Evolutionary conservation across 2,888 invertebrate species (phyloP), one percentile per base, ranked within the genome.

Genomic region (Cancer borealis): DNA sequence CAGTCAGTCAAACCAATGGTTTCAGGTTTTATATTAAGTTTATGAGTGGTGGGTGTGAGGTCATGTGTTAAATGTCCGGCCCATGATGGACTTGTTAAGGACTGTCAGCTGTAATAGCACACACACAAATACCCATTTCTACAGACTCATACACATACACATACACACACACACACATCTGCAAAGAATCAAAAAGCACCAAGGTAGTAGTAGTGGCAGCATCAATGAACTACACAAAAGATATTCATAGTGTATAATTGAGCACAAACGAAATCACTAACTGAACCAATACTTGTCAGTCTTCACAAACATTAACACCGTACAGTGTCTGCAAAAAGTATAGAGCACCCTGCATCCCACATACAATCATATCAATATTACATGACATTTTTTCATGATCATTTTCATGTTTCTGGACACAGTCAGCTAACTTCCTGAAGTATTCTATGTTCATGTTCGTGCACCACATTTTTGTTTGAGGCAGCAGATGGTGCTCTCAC

Each of bases 211-310:
- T n/a, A 84, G 84, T 1, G 39, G 84, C 30, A 84, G 84, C 84
- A 84, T 84, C 84, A 84, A 30, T 84, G 30, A 84, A 39, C 84
- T 84, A 84, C 39, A 84, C 4, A 39, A 84, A 84, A 84, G 21
- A 14, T 12, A 84, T 39, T 84, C 30, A 3, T 84, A 84, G 84
- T 30, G 26, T 84, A 84, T 84, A 39, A 84, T 84, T 84, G 84
- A 84, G 84, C 84, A 84, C 39, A 84, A 84, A 84, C 39, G 17
- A 39, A 84, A 84, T 84, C 84, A 84, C 84, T 84, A 84, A 39
- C 12, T 30, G 39, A 84, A 30, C 84, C 73, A 73, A 39, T 39
- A 84, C 84, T 39, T 84, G 84, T 17, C 84, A 84, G 84, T 84
- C 84, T 39, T 84, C 30, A 84, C 26, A 84, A 14, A 84, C 39